Percentiles rank a stretch among this genome's conserved stretches.
These are phyloP conservation scores for Marronus borbonicus DNA, from an alignment of 2,888 invertebrate species.

Conservation along the genomic window DNA sequence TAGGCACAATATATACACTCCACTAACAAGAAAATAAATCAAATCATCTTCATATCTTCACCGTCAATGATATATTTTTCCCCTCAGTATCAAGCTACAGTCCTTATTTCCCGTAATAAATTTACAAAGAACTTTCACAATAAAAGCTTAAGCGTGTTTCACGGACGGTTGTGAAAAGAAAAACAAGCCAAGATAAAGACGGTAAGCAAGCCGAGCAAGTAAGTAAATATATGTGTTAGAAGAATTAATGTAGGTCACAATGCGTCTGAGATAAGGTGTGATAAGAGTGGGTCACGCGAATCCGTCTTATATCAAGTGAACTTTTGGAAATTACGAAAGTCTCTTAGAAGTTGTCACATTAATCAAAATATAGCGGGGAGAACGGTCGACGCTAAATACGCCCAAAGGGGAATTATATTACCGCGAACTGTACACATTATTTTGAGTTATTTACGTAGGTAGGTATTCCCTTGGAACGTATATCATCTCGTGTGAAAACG, in stretches of 20 bases:
- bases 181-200: constrained; percentile 27
- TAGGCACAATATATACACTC: no score
- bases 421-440: constrained; percentile 9
- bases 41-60: constrained; percentile 10
- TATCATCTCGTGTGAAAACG: neutral
- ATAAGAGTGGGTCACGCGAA: constrained; percentile 34
- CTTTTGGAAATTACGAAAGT: constrained; percentile 44
- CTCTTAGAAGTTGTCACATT: constrained; percentile 42
- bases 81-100: neutral
- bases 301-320: constrained; percentile 37
- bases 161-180: constrained; percentile 16
- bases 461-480: neutral
- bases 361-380: constrained; percentile 35
- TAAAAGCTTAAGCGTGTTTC: constrained; percentile 40
- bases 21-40: neutral
- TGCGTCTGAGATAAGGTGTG: constrained; percentile 37
- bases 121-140: constrained; percentile 22
- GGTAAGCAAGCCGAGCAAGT: constrained; percentile 19
- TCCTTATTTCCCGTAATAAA: constrained; percentile 10
- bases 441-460: neutral
- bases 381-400: constrained; percentile 17
- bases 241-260: constrained; percentile 39
- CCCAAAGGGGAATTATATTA: constrained; percentile 30
- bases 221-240: constrained; percentile 25
- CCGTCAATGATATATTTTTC: neutral